Percentiles rank a stretch among this genome's conserved stretches.
Evolutionary conservation across 2,113 vertebrate species (phyloP).

Genomic region (Neolamprologus caudopunctatus): DNA sequence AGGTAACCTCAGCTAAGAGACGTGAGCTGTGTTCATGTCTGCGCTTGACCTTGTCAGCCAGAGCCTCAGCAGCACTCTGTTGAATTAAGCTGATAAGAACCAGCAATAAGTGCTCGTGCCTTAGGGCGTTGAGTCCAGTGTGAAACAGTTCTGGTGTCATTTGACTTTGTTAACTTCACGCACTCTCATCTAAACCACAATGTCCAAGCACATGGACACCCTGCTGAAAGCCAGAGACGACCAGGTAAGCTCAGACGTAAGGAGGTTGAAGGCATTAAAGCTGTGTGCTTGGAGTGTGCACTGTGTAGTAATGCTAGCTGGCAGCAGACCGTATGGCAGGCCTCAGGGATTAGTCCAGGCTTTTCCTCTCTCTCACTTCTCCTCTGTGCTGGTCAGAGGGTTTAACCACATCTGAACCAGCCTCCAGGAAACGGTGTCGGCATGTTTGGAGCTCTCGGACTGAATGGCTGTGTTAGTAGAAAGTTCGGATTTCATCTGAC

Average conservation of each 20-base stretch:
- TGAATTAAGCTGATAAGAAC: slow-evolving; percentile 72
- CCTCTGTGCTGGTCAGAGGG: slow-evolving; percentile 7
- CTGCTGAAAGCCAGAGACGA: slow-evolving; percentile 47
- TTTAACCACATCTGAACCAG: neutral
- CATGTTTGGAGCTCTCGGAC: neutral
- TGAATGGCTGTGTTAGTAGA: neutral
- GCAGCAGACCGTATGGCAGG: slow-evolving; percentile 22
- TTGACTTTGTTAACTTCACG: neutral
- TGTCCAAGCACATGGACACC: slow-evolving; percentile 33
- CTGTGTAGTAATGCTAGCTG: slow-evolving; percentile 11
- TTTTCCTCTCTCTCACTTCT: slow-evolving; percentile 31
- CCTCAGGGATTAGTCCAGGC: slow-evolving; percentile 33
- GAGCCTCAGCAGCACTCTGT: slow-evolving; percentile 43
- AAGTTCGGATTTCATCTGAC: neutral
- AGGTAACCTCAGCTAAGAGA: neutral
- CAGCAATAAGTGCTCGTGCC: slow-evolving; percentile 22
- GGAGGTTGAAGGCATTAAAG: neutral
- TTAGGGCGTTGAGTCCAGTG: neutral
- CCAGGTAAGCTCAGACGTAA: slow-evolving; percentile 35
- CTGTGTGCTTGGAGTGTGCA: neutral
- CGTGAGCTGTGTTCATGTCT: neutral
- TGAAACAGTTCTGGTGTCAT: slow-evolving; percentile 9
- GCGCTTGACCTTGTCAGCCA: slow-evolving; percentile 52
- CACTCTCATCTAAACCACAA: neutral
- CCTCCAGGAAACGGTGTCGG: neutral